Conservation (phyloP, 2,888 invertebrate species). For the Biston betularia region DNA sequence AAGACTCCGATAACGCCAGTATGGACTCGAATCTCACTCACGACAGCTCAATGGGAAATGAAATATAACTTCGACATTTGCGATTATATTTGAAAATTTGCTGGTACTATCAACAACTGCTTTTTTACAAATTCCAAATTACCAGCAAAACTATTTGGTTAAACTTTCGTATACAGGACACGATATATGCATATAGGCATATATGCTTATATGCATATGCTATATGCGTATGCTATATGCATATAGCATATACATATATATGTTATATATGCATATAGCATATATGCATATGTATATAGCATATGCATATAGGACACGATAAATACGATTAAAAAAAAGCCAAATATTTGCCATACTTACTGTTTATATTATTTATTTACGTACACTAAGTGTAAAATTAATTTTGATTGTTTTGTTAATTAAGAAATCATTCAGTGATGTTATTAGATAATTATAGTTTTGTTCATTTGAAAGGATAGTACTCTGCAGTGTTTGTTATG, state of each 20-base stretch:
- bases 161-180: constrained; percentile 50
- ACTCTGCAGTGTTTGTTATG: constrained; percentile 79
- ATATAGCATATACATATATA: too few relatives aligned
- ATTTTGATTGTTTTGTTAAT: constrained; percentile 57
- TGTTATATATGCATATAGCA: too few relatives aligned
- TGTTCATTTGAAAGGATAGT: constrained; percentile 65
- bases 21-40: constrained; percentile 92
- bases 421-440: constrained; percentile 43
- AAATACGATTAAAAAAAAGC: constrained; percentile 73
- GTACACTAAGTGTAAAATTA: constrained; percentile 65
- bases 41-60: constrained; percentile 87
- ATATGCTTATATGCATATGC: too few relatives aligned
- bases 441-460: constrained; percentile 40
- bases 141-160: constrained; percentile 39
- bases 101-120: constrained; percentile 4
- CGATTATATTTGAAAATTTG: constrained; percentile 11
- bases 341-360: constrained; percentile 83
- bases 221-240: too few relatives aligned
- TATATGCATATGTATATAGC: too few relatives aligned
- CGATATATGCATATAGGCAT: too few relatives aligned
- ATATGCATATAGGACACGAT: constrained; percentile 61
- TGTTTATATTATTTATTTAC: constrained; percentile 78
- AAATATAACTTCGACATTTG: constrained; percentile 44
- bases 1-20: constrained; percentile 96
- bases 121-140: constrained; percentile 28